Evolutionary conservation across 2,888 invertebrate species (phyloP), one percentile per base, ranked within the genome.

Genomic region (Catocala nupta): DNA sequence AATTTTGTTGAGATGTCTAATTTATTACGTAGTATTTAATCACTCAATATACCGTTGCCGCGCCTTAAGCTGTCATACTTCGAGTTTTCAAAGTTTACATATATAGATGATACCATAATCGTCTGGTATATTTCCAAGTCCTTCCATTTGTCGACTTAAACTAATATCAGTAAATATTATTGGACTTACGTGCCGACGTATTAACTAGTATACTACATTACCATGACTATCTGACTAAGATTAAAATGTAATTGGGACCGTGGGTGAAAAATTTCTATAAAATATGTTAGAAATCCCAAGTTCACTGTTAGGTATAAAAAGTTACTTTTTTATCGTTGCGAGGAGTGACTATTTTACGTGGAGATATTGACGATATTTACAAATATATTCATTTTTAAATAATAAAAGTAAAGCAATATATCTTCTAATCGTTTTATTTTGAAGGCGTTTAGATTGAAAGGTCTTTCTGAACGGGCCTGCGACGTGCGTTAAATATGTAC

Each of bases 201-300:
- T 63, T 71, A 75, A 47, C 70, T 71, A 74, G 60, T 68, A 67
- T 49, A 54, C 69, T 78, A 78, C 65, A 63, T 59, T 68, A 69
- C 59, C 62, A 70, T 65, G 75, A 67, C 69, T 76, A 75, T 75
- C 57, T 71, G 74, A 65, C 68, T 70, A 77, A 67, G 67, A 73
- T 74, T 74, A 75, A 70, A 79, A 79, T 70, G 70, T 75, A 71
- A 77, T 69, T 70, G 62, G 71, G 78, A 78, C 75, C 77, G 70
- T 75, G 81, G 70, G 80, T 52, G 80, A 84, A 87, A 87, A 87
- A 83, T 75, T 82, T 81, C 86, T 87, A 86, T 83, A 87, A 88
- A 88, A 88, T 85, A 85, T 81, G 50, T 70, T 70, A 72, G 72
- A 80, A 76, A 67, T 77, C 75, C 79, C 75, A 79, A 75, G 75